A percentile compares a stretch with the other conserved stretches of the same genome.
Conservation (phyloP, 2,113 vertebrate species). For the Menidia beryllina region DNA sequence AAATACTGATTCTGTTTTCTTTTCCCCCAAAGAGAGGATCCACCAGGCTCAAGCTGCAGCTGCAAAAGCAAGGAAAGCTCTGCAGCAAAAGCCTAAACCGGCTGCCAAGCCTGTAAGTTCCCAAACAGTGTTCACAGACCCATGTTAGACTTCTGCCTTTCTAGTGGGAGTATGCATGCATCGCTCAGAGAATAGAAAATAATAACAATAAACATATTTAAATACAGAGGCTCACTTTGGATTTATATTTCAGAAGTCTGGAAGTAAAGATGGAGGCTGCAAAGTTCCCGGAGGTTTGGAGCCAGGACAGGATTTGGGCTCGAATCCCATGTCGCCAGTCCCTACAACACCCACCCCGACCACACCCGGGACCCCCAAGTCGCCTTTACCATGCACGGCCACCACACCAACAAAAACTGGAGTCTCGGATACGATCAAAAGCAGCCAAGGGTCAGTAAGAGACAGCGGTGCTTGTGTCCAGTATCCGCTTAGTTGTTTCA, state of each 20-base stretch:
- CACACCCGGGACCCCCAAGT: slow-evolving; percentile 87
- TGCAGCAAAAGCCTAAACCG: slow-evolving; percentile 97
- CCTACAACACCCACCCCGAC: slow-evolving; percentile 81
- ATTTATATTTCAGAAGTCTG: slow-evolving; percentile 85
- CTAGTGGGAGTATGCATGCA: not conserved
- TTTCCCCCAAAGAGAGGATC: slow-evolving; percentile 88
- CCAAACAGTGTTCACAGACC: not conserved
- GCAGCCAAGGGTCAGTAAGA: slow-evolving; percentile 86
- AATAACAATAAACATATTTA: too few relatives aligned
- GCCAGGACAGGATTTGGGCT: slow-evolving; percentile 76
- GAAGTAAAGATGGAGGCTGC: slow-evolving; percentile 86
- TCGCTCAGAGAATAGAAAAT: too few relatives aligned
- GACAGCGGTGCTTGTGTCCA: not conserved
- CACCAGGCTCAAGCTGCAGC: slow-evolving; percentile 98
- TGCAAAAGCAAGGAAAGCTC: slow-evolving; percentile 95
- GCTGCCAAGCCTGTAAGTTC: slow-evolving; percentile 89
- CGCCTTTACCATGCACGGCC: slow-evolving; percentile 83
- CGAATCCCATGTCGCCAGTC: slow-evolving; percentile 84
- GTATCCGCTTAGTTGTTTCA: not conserved
- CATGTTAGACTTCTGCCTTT: not conserved
- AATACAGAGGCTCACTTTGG: not conserved
- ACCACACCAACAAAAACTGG: slow-evolving; percentile 84
- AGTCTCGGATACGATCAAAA: slow-evolving; percentile 86
- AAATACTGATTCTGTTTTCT: not conserved
- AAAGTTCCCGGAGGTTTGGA: slow-evolving; percentile 86